Conservation (phyloP, 23 tunicate species). For the Clavelina lepadiformis region DNA sequence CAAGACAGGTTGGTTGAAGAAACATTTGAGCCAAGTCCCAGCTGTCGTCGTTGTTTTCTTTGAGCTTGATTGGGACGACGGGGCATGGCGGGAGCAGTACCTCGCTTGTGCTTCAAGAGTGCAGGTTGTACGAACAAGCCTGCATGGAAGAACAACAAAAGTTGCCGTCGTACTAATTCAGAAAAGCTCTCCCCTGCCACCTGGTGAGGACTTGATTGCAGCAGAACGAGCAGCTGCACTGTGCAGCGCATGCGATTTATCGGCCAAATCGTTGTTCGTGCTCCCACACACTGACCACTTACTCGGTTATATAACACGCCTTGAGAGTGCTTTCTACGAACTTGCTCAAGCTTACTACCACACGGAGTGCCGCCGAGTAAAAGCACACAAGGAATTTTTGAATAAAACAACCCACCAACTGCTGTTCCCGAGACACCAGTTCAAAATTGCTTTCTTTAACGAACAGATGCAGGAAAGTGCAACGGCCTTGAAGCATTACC, state of each 20-base stretch:
- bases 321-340: conserved; percentile 84
- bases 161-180: conserved; percentile 84
- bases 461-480: conserved; percentile 74
- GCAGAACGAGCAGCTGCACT: conserved; percentile 76
- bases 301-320: conserved; percentile 69
- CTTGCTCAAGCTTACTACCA: conserved; percentile 75
- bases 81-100: conserved; percentile 78
- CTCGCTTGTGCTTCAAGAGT: conserved; percentile 87
- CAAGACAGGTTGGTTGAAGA: conserved; percentile 74
- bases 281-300: conserved; percentile 80
- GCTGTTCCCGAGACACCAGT: conserved; percentile 80
- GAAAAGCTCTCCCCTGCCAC: conserved; percentile 78
- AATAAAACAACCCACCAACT: conserved; percentile 94
- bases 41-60: conserved; percentile 80
- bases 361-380: conserved; percentile 57
- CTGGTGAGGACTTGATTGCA: conserved; percentile 91
- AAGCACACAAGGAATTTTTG: conserved; percentile 76
- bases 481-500: conserved; percentile 43
- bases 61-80: conserved; percentile 93
- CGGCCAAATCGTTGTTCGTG: conserved; percentile 81
- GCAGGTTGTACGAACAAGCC: conserved; percentile 77
- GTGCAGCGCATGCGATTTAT: conserved; percentile 90
- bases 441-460: conserved; percentile 75
- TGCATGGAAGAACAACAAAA: conserved; percentile 71
- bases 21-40: conserved; percentile 65